These are phyloP conservation scores for Pachycephus smyrnensis DNA, from an alignment of 2,888 invertebrate genomes.

Conservation along the genomic window DNA sequence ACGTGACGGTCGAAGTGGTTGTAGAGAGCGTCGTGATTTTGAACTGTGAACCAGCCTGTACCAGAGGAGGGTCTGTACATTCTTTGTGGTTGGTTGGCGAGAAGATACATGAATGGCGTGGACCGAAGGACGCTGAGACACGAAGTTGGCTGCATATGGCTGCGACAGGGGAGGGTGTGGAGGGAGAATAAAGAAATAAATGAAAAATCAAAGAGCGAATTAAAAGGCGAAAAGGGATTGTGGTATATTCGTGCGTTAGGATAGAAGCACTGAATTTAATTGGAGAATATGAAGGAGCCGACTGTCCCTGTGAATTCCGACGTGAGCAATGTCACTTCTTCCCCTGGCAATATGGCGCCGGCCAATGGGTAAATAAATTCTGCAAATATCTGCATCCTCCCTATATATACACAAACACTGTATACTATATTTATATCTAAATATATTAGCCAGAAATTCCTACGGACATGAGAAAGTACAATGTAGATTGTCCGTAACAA, in stretches of 20 bases:
- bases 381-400: constrained; percentile 37
- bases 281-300: constrained; percentile 50
- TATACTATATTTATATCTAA: neutral
- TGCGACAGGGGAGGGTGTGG: neutral
- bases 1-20: neutral
- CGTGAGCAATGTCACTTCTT: constrained; percentile 40
- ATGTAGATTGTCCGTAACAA: neutral
- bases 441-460: neutral
- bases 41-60: neutral
- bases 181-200: neutral
- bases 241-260: neutral
- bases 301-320: constrained; percentile 43
- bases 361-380: constrained; percentile 58
- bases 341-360: constrained; percentile 36
- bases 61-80: neutral
- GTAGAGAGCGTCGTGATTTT: neutral
- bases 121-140: neutral
- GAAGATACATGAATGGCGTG: neutral
- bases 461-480: neutral
- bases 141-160: neutral
- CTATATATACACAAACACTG: constrained; percentile 7
- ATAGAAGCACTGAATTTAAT: neutral
- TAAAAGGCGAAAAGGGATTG: neutral
- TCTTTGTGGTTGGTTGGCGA: neutral
- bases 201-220: constrained; percentile 26